Base-by-base conservation (phyloP, 2,888 invertebrate species). In the Tinea trinotella region DNA sequence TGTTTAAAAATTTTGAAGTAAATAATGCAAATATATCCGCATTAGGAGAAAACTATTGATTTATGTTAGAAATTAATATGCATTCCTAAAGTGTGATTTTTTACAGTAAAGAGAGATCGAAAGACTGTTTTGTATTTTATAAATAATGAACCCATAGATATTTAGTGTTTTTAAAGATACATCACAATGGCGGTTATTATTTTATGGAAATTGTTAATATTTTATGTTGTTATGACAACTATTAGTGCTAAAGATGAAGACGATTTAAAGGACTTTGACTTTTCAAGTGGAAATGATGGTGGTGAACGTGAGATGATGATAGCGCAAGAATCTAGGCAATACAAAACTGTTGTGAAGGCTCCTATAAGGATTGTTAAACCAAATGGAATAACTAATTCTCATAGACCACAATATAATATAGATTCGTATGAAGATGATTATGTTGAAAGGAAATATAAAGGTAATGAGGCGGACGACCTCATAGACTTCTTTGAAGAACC, bases 401-500 rank as follows among this genome's bases (percentile, higher is more conserved):
- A 85, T 53, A 66, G 85, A 46, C 85, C 84, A 0, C 85, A 86
- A 56, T 86, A 83, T 57, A 77, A 84, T 52, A 53, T 83, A 56
- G 84, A 85, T 56, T 84, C 85, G 0, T 62, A 74, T n/a, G 82
- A 80, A 58, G 64, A 63, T 1, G 62, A 63, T 13, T 52, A 36
- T 36, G 12, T 40, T n/a, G 24, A 52, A 4, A 55, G 54, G 59
- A 0, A 65, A 40, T 40, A 40, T 19, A 50, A 24, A 24, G 50
- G 63, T 34, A 62, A 71, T 18, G 76, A 76, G 44, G 74, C 76
- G 60, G 65, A 60, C 40, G 71, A 82, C 48, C 67, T 67, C 65
- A 62, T 60, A 15, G 72, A 78, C 13, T 67, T 64, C 7, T 62
- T 66, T n/a, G 56, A 55, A 9, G 64, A 64, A 46, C 48, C 58